Conservation (phyloP, 2,888 invertebrate species). For the Thysanoteuthis rhombus region DNA sequence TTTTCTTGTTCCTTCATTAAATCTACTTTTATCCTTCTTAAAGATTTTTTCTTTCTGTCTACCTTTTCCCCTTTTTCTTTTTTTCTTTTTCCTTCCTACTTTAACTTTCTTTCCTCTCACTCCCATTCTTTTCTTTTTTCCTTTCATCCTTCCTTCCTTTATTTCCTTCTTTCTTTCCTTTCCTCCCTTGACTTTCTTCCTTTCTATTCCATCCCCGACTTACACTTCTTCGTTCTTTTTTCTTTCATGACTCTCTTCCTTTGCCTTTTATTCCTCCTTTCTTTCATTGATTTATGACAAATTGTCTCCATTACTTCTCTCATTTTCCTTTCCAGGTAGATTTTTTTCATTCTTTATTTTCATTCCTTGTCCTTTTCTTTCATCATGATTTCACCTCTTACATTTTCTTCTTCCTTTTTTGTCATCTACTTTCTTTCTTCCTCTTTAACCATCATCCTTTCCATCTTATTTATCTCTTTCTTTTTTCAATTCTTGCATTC, state of each 20-base stretch:
- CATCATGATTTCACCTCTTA: background rate
- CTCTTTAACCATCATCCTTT: background rate
- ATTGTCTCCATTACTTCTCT: background rate
- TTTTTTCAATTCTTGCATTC: background rate
- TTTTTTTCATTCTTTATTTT: no score
- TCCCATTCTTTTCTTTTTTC: background rate
- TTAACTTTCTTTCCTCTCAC: background rate
- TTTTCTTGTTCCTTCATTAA: no score
- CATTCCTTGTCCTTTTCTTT: background rate
- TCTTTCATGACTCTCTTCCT: background rate
- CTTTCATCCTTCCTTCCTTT: background rate
- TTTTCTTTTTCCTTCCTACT: no score
- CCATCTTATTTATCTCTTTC: background rate
- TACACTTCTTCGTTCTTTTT: background rate
- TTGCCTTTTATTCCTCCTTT: background rate
- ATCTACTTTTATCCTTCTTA: no score
- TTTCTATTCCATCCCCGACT: no score
- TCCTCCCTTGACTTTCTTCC: background rate
- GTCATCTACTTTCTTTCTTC: background rate
- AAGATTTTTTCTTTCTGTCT: no score
- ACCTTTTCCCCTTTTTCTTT: no score
- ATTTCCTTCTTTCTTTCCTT: background rate
- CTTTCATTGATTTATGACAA: background rate
- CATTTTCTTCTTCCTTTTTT: no score
- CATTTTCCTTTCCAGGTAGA: background rate